Percentiles rank a stretch among this genome's conserved stretches.
Conservation (phyloP, 1,140 invertebrate species). For the Artemia franciscana region DNA sequence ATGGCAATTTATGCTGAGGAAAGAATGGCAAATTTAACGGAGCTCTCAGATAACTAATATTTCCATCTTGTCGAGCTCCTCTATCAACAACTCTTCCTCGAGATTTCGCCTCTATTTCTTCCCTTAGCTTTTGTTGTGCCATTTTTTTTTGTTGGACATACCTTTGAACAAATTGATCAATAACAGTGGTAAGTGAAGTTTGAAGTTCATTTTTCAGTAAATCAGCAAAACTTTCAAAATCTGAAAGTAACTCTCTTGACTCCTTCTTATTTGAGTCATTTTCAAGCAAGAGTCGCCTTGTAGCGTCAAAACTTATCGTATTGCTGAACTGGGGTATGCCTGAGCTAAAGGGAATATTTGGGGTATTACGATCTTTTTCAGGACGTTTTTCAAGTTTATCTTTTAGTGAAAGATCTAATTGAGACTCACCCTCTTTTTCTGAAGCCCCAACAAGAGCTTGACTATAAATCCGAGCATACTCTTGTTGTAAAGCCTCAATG, state of each 20-base stretch:
- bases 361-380: neutral
- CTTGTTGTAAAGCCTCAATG: constrained; percentile 1
- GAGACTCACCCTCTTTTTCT: neutral
- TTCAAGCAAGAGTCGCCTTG: constrained; percentile 45
- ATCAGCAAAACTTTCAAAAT: constrained; percentile 64
- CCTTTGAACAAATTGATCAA: constrained; percentile 61
- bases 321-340: constrained; percentile 6
- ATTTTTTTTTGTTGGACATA: constrained; percentile 40
- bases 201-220: constrained; percentile 70
- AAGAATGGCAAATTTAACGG: constrained; percentile 7
- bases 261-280: constrained; percentile 36
- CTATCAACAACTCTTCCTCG: constrained; percentile 8
- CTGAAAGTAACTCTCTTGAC: constrained; percentile 30
- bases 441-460: neutral
- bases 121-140: constrained; percentile 21
- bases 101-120: constrained; percentile 6
- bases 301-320: constrained; percentile 32
- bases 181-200: constrained; percentile 52
- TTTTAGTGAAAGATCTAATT: neutral
- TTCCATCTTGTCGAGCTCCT: constrained; percentile 7
- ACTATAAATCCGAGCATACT: neutral
- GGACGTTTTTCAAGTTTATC: neutral
- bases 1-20: neutral
- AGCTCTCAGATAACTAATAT: constrained; percentile 6
- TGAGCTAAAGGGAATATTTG: neutral